A percentile compares a stretch with the other conserved stretches of the same genome.
Conservation (phyloP, 2,113 vertebrate species). For the Lates calcarifer region DNA sequence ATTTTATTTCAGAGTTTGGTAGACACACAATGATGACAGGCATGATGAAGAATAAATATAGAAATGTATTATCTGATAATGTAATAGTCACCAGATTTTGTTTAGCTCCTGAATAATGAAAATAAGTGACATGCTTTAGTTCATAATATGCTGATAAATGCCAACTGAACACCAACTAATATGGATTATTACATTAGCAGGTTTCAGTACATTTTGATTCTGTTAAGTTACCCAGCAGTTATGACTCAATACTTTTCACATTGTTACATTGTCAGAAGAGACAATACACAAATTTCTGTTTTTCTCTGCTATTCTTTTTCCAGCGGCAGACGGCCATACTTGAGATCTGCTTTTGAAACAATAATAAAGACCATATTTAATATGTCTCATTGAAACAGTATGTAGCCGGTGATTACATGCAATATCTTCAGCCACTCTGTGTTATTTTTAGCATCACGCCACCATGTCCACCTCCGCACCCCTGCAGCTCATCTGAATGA, state of each 20-base stretch:
- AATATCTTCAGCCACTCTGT: neutral
- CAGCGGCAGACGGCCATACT: neutral
- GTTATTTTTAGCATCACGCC: constrained; percentile 51
- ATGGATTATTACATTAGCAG: constrained; percentile 3
- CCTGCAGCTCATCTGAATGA: constrained; percentile 57
- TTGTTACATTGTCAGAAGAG: neutral
- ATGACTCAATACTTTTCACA: neutral
- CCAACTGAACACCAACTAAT: neutral
- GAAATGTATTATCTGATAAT: neutral
- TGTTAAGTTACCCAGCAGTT: neutral
- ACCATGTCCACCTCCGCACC: constrained; percentile 36
- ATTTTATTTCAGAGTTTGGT: constrained; percentile 1
- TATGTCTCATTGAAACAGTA: constrained; percentile 11
- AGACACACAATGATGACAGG: neutral
- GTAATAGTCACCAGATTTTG: neutral
- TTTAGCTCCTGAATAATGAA: neutral
- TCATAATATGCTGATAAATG: no score
- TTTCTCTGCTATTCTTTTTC: neutral
- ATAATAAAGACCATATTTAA: no score
- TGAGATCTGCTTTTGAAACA: neutral
- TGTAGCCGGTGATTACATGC: neutral
- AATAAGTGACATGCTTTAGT: no score
- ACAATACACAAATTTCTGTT: neutral
- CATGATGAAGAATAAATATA: neutral
- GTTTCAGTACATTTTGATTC: neutral